These are phyloP conservation scores for Gortyna flavago DNA, from an alignment of 2,888 invertebrate genomes.

Conservation along the genomic window DNA sequence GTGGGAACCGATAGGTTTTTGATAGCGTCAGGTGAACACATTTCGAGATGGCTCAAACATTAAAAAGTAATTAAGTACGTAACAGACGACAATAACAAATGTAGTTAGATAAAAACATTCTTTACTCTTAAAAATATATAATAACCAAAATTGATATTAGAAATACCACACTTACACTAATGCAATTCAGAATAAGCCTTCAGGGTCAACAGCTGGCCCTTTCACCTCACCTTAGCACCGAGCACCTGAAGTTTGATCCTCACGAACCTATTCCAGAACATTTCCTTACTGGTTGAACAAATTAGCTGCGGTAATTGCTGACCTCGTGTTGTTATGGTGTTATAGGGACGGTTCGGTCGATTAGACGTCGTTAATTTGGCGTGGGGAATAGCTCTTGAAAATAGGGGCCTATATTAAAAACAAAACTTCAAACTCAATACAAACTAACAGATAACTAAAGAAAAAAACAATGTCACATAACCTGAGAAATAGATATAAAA, in stretches of 20 bases:
- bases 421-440: too few species aligned
- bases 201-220: conserved; percentile 67
- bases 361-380: background rate
- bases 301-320: conserved; percentile 60
- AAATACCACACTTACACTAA: background rate
- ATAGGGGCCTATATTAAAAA: background rate
- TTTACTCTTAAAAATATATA: too few species aligned
- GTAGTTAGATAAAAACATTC: background rate
- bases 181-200: conserved; percentile 55
- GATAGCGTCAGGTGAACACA: background rate
- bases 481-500: too few species aligned
- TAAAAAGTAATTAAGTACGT: too few species aligned
- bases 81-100: background rate
- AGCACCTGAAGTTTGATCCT: conserved; percentile 66
- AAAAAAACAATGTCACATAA: too few species aligned
- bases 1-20: background rate
- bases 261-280: conserved; percentile 63
- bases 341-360: background rate
- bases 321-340: conserved; percentile 28
- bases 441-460: too few species aligned
- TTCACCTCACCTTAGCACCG: conserved; percentile 64
- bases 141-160: background rate
- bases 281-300: conserved; percentile 60
- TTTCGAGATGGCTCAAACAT: background rate
- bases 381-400: background rate